Base-by-base conservation (phyloP, 2,113 vertebrate genomes). In the Ptychochromis oligacanthus region DNA sequence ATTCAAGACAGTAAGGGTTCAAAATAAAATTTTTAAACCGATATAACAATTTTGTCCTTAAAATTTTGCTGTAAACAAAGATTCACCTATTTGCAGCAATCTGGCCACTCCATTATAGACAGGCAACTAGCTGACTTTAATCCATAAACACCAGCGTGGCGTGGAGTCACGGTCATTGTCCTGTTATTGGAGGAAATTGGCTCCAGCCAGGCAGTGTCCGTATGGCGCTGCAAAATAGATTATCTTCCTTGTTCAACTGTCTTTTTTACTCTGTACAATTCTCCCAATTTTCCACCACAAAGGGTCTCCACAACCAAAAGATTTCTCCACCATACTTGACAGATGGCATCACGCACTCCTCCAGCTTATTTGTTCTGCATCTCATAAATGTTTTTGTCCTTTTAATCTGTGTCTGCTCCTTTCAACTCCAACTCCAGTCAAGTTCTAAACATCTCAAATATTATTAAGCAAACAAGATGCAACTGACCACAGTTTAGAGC, bases 191-290 rank as follows among this genome's bases (percentile, higher is more conserved):
- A 72, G 18, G 26, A 52, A 72, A 72, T 18, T 72, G 17, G 2
- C 5, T 49, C 43, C 43, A 40, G 38, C 11, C 10, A 22, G 0
- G 0, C 24, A 67, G 36, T 36, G 36, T 36, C 8, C 8, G 7
- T 6, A 46, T 18, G 1, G 2, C 24, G 0, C 64, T 70, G 43
- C 6, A 70, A 52, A 70, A 52, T 49, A 0, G 12, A 0, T 15
- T 12, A 20, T 28, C 17, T 14, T 31, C 7, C 20, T 72, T 72
- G 17, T 34, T 2, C 18, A 72, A 72, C 43, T 4, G 52, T 52
- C 26, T 54, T 72, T n/a, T 72, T 31, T 52, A n/a, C 28, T 72
- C 31, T 52, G 67, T 34, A 72, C 18, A 52, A n/a, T 11, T 72
- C 65, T 72, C 65, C 4, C 6, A 54, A 10, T 72, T 72, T 8